Evolutionary conservation across 2,888 invertebrate species (phyloP), one percentile per base, ranked within the genome.

Genomic region (Eristalinus sepulchralis): DNA sequence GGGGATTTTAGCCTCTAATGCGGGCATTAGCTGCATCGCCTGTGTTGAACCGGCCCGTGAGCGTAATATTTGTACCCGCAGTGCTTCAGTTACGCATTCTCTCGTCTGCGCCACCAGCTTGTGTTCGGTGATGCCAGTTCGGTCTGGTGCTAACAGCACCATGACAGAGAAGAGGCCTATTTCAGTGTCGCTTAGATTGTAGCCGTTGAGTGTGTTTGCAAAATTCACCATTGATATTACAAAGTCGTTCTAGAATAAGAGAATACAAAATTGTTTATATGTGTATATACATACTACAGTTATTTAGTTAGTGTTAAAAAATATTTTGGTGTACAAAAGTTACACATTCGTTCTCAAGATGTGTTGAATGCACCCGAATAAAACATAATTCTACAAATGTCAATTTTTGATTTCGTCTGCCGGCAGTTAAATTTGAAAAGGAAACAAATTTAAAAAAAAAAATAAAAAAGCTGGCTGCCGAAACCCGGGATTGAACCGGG

Each of bases 181-280:
- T 93, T 99, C 99, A 36, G 97, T 96, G 91, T 99, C 98, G 89
- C 96, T 96, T 91, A 98, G 93, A 83, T 96, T 95, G 90, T 98
- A 94, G 83, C 94, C 94, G 89, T 96, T 96, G 90, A 98, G 93
- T 68, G 95, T 95, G 91, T 94, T 95, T 82, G 97, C 95, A 92
- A 98, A 97, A 90, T 96, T 96, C 93, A 98, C 94, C 91, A 98
- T 93, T n/a, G 96, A 95, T 62, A 95, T 94, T 22, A 97, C 96
- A 92, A 98, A 98, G 88, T 96, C 96, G 72, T 94, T 94, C 98
- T 98, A 94, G 6, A 94, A 93, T 86, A 78, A 81, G 81, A 88
- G 39, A 60, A 59, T 4, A 77, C 22, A 63, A 34, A 34, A 34
- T 34, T 34, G 9, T 34, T 27, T 1, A 34, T 53, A 62, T 75